Evolutionary conservation across 1,140 invertebrate species (phyloP).

Genomic region (Papilio polytes): DNA sequence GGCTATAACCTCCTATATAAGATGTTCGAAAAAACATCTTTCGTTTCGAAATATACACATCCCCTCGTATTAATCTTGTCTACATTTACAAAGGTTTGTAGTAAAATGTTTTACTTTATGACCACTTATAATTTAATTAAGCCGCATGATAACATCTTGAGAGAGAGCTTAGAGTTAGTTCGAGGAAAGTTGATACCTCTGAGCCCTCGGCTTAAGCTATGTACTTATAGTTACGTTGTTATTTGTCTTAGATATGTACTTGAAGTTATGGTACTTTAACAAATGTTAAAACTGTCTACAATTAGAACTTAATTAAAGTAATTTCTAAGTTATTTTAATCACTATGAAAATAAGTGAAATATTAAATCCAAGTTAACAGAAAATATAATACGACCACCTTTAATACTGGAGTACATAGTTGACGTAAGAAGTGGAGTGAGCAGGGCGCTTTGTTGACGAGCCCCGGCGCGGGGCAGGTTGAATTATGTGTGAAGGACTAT

Average conservation of each 20-base stretch:
- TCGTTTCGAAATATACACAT: not conserved
- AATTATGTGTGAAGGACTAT: not conserved
- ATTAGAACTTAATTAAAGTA: too few relatives aligned
- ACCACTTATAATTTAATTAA: conserved; percentile 1
- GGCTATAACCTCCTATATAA: too few relatives aligned
- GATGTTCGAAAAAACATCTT: too few relatives aligned
- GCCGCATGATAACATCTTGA: not conserved
- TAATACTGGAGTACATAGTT: not conserved
- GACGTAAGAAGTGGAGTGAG: not conserved
- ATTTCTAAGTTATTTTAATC: too few relatives aligned
- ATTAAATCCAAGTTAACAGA: too few relatives aligned
- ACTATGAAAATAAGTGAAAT: too few relatives aligned
- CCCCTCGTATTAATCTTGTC: not conserved
- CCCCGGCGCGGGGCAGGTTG: not conserved
- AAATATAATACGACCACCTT: not conserved
- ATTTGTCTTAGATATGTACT: not conserved
- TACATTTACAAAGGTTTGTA: not conserved
- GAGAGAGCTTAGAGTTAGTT: conserved; percentile 9
- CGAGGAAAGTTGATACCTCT: not conserved
- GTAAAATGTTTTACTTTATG: not conserved
- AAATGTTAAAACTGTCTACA: too few relatives aligned
- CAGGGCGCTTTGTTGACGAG: not conserved
- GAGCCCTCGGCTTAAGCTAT: not conserved
- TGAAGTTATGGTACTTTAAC: too few relatives aligned
- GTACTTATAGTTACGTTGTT: not conserved